A percentile compares a stretch with the other conserved stretches of the same genome.
These are phyloP conservation scores for Morpho helenor DNA, from an alignment of 2,888 invertebrate species.

Conservation along the genomic window DNA sequence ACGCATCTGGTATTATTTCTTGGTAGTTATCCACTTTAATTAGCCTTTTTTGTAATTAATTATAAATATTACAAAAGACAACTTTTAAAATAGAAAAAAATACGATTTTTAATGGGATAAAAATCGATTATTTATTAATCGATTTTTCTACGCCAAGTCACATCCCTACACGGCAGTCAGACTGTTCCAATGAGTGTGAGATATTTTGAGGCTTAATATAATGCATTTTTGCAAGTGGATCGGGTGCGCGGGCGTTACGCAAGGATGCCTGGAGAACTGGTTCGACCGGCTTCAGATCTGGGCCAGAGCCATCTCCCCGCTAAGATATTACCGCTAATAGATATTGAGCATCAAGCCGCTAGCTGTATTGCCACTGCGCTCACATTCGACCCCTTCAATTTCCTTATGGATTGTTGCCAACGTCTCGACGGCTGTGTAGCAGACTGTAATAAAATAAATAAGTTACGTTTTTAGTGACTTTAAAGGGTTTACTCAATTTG, in stretches of 20 bases:
- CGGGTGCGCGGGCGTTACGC: conserved; percentile 57
- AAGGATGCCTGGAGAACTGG: conserved; percentile 71
- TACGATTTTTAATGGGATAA: too few relatives aligned
- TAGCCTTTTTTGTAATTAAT: too few relatives aligned
- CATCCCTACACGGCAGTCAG: conserved; percentile 30
- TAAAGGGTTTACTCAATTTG: too few relatives aligned
- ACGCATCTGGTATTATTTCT: too few relatives aligned
- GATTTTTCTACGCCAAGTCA: too few relatives aligned
- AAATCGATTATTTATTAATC: too few relatives aligned
- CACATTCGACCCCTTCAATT: conserved; percentile 37
- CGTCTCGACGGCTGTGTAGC: not conserved
- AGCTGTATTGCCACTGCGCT: conserved; percentile 33
- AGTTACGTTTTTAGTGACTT: too few relatives aligned
- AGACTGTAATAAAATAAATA: too few relatives aligned
- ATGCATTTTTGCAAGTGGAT: conserved; percentile 70
- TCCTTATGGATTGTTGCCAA: conserved; percentile 27
- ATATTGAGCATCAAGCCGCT: conserved; percentile 57
- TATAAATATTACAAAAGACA: too few relatives aligned
- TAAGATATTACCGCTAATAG: conserved; percentile 73
- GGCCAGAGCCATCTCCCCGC: conserved; percentile 73
- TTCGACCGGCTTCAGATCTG: conserved; percentile 70
- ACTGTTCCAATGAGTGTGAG: conserved; percentile 62
- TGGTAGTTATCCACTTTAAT: too few relatives aligned
- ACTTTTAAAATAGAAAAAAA: too few relatives aligned
- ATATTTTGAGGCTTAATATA: conserved; percentile 60